These are phyloP conservation scores for Hormaphis cornu DNA, from an alignment of 1,140 invertebrate species.

Conservation along the genomic window DNA sequence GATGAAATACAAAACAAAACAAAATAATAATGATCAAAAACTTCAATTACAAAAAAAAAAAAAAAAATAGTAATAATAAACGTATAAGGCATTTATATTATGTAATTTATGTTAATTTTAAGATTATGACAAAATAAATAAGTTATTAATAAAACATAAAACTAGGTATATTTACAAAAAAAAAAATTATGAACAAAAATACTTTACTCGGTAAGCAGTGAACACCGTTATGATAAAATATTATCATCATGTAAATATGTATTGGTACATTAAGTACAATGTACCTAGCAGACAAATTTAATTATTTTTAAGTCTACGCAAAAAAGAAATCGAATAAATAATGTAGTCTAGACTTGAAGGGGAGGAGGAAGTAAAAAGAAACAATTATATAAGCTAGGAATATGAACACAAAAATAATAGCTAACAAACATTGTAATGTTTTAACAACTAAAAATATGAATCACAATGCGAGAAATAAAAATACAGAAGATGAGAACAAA, in stretches of 20 bases:
- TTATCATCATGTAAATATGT: background rate
- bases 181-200: background rate
- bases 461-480: background rate
- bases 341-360: too few species aligned
- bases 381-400: background rate
- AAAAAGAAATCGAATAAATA: too few species aligned
- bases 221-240: too few species aligned
- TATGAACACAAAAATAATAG: constrained; percentile 13
- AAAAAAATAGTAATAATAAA: background rate
- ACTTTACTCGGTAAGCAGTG: constrained; percentile 28
- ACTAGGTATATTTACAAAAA: background rate
- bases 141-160: constrained; percentile 25
- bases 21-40: background rate
- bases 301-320: too few species aligned
- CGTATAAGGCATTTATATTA: too few species aligned
- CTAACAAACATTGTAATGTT: background rate
- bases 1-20: constrained; percentile 11
- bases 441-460: constrained; percentile 6
- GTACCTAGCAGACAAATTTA: too few species aligned
- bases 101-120: too few species aligned
- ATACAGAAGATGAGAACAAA: background rate
- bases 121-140: constrained; percentile 30
- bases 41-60: background rate
- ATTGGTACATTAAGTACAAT: too few species aligned
- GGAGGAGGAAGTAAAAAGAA: background rate